These are phyloP conservation scores for Aphis craccivora DNA, from an alignment of 1,140 invertebrate genomes.

Conservation along the genomic window DNA sequence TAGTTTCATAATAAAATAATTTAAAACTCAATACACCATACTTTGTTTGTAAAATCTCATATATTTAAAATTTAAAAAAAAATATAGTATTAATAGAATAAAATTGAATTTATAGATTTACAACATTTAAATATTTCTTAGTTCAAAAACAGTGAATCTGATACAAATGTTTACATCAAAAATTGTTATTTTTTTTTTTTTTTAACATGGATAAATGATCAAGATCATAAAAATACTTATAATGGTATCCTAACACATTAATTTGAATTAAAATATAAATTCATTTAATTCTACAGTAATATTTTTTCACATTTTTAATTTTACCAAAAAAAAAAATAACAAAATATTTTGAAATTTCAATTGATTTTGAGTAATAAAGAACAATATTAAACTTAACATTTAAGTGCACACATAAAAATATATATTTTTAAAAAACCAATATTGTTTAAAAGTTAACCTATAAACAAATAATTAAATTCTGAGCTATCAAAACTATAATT, in stretches of 20 bases:
- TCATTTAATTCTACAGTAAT: background rate
- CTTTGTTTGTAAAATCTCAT: background rate
- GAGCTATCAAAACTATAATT: constrained; percentile 8
- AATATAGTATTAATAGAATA: constrained; percentile 20
- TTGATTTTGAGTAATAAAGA: background rate
- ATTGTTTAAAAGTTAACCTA: background rate
- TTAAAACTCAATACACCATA: background rate
- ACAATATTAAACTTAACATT: constrained; percentile 28
- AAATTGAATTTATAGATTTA: background rate
- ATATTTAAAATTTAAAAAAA: constrained; percentile 12
- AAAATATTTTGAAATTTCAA: background rate
- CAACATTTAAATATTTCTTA: constrained; percentile 14
- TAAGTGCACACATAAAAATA: constrained; percentile 19
- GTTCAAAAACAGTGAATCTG: background rate
- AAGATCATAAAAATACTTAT: constrained; percentile 34
- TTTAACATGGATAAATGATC: background rate
- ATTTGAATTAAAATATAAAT: background rate
- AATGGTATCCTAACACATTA: background rate
- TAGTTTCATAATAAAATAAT: background rate
- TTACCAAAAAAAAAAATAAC: background rate
- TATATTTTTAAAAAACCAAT: background rate
- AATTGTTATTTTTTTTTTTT: background rate
- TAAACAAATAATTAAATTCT: background rate
- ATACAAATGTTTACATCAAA: background rate
- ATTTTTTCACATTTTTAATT: background rate